A percentile compares a stretch with the other conserved stretches of the same genome.
Conservation (phyloP, 2,797 vertebrate genomes). For the Neosalanx taihuensis region DNA sequence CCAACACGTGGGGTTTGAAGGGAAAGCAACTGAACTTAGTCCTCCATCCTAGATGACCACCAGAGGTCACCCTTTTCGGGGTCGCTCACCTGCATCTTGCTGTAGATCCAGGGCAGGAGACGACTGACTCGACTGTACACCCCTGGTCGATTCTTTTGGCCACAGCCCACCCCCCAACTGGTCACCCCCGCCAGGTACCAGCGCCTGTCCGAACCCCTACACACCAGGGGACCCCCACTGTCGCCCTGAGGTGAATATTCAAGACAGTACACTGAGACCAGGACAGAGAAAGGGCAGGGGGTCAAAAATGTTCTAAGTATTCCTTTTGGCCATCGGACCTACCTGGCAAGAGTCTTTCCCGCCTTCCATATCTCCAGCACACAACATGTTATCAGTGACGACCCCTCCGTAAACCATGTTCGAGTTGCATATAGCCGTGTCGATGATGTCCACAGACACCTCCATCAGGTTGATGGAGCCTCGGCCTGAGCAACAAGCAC, state of each 20-base stretch:
- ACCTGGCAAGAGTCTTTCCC: constrained; percentile 83
- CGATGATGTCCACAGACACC: constrained; percentile 74
- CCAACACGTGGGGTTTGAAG: neutral
- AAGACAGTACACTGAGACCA: too few relatives aligned
- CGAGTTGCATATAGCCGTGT: constrained; percentile 72
- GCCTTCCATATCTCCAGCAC: constrained; percentile 76
- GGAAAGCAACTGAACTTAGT: too few relatives aligned
- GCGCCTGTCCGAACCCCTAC: constrained; percentile 56
- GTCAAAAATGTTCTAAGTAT: neutral
- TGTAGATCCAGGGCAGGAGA: constrained; percentile 77
- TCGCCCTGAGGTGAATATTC: constrained; percentile 69
- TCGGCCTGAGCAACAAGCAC: constrained; percentile 27
- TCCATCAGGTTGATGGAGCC: constrained; percentile 72
- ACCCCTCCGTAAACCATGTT: constrained; percentile 67
- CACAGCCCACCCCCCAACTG: constrained; percentile 83
- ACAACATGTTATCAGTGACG: constrained; percentile 78
- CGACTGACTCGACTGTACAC: constrained; percentile 76
- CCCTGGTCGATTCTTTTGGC: constrained; percentile 72
- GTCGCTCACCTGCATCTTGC: constrained; percentile 80
- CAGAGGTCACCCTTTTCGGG: neutral
- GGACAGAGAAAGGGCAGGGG: neutral
- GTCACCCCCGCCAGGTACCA: constrained; percentile 82
- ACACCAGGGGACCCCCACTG: constrained; percentile 83
- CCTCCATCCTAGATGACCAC: too few relatives aligned
- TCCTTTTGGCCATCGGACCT: neutral